These are phyloP conservation scores for Matsumyia berberina DNA, from an alignment of 2,888 invertebrate species.

Conservation along the genomic window DNA sequence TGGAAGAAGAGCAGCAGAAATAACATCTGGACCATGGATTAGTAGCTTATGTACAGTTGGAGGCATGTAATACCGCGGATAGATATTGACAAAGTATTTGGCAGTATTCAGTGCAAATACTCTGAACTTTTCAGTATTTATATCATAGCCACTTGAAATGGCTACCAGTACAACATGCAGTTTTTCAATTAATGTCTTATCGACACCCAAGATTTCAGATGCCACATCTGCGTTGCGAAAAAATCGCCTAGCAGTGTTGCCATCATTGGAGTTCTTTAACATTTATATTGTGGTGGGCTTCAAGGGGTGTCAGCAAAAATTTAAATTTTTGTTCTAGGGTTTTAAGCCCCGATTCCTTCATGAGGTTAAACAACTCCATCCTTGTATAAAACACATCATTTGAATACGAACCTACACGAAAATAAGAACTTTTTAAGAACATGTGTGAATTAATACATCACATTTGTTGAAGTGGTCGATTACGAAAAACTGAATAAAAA, in stretches of 20 bases:
- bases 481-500: too few species aligned
- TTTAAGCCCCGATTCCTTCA: slow-evolving; percentile 4
- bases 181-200: slow-evolving; percentile 22
- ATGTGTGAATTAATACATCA: too few species aligned
- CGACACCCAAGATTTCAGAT: background rate
- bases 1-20: slow-evolving; percentile 32
- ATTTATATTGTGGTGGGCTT: background rate
- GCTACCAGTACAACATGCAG: slow-evolving; percentile 56
- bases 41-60: slow-evolving; percentile 58
- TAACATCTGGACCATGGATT: slow-evolving; percentile 49
- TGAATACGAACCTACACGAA: too few species aligned
- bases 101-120: too few species aligned
- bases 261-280: slow-evolving; percentile 3
- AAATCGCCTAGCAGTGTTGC: slow-evolving; percentile 62
- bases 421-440: too few species aligned
- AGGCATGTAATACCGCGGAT: slow-evolving; percentile 39
- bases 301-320: background rate
- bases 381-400: too few species aligned
- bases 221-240: slow-evolving; percentile 9
- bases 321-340: background rate
- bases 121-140: slow-evolving; percentile 60
- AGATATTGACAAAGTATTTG: slow-evolving; percentile 15
- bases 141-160: slow-evolving; percentile 64
- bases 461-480: too few species aligned
- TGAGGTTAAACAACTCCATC: too few species aligned